A percentile compares a stretch with the other conserved stretches of the same genome.
phyloP scores from a whole-genome alignment of 2,797 vertebrate species.

The Meda fulgida region DNA sequence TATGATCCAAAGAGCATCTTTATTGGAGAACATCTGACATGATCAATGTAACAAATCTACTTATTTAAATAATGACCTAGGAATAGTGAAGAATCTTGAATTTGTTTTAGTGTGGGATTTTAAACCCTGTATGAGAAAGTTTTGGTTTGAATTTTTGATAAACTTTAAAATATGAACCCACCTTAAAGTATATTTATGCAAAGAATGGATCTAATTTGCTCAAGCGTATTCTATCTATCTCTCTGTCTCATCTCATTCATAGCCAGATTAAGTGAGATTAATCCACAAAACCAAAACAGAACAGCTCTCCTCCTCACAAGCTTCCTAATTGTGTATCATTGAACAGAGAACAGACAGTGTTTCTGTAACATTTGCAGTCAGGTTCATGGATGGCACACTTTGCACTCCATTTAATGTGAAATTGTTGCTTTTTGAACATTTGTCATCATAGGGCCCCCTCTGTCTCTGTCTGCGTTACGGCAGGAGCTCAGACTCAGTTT shows the following conservation, averaged over 20 bases:
- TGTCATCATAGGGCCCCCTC: background rate
- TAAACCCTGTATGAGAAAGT: background rate
- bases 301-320: background rate
- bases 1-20: background rate
- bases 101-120: background rate
- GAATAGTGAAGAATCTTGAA: background rate
- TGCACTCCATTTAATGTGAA: background rate
- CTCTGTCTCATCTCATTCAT: background rate
- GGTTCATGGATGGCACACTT: background rate
- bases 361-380: conserved; percentile 10
- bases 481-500: conserved; percentile 1
- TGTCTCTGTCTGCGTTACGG: background rate
- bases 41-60: background rate
- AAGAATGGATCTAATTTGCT: background rate
- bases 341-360: background rate
- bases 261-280: background rate
- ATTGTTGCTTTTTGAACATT: conserved; percentile 2
- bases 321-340: background rate
- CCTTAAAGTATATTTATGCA: background rate
- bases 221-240: background rate
- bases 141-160: background rate
- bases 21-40: background rate
- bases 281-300: background rate
- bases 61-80: background rate
- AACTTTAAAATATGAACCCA: background rate